Percentiles rank a stretch among this genome's conserved stretches.
phyloP scores from a whole-genome alignment of 35 echinoderm and acorn worm genomes.

The Strongylocentrotus purpuratus region DNA sequence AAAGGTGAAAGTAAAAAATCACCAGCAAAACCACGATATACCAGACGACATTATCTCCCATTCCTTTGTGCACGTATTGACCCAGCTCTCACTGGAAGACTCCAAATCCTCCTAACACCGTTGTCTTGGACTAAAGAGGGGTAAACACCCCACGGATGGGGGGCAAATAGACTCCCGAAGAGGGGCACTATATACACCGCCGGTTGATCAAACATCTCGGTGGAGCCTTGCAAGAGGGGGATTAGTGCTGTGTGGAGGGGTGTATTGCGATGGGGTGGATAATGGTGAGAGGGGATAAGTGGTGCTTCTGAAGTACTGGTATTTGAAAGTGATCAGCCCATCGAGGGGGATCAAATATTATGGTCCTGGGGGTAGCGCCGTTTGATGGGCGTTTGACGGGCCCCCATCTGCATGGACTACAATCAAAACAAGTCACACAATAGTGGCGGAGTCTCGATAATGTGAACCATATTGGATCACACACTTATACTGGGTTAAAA shows the following conservation, averaged over 20 bases:
- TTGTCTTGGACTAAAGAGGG: slow-evolving; percentile 8
- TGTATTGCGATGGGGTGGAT: neutral
- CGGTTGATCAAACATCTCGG: neutral
- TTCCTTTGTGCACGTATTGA: neutral
- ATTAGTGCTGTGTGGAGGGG: neutral
- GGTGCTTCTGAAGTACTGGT: neutral
- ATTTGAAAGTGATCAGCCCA: slow-evolving; percentile 25
- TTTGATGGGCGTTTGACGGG: neutral
- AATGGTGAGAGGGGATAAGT: slow-evolving; percentile 14
- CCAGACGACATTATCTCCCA: neutral
- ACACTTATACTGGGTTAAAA: too few relatives aligned
- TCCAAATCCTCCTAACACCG: slow-evolving; percentile 13
- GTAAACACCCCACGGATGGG: neutral
- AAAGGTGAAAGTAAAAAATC: neutral
- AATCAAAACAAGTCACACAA: neutral
- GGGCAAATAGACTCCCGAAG: neutral
- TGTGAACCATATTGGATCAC: neutral
- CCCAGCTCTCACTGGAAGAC: neutral
- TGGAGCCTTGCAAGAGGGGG: slow-evolving; percentile 37
- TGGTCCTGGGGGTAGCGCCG: neutral
- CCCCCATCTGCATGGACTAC: neutral
- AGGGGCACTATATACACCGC: neutral
- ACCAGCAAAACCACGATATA: neutral
- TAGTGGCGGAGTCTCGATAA: neutral
- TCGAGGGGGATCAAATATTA: neutral